phyloP scores from a whole-genome alignment of 2,888 invertebrate species.

The Resseliella maxima region DNA sequence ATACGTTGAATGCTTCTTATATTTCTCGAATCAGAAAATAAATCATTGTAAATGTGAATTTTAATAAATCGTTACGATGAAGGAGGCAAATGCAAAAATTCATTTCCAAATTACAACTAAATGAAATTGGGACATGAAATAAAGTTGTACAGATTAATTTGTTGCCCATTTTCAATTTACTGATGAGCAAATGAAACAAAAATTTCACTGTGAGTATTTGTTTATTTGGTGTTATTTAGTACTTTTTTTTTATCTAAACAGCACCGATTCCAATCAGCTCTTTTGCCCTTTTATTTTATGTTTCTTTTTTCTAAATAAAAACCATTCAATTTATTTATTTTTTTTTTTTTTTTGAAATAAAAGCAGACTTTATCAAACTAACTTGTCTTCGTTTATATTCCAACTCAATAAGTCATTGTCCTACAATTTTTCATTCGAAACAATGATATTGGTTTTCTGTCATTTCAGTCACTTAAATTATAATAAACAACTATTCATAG shows the following conservation, averaged over 20 bases:
- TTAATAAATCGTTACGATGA: too few relatives aligned
- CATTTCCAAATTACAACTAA: neutral
- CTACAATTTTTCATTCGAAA: neutral
- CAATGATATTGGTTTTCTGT: neutral
- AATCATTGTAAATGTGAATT: too few relatives aligned
- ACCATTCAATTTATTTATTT: neutral
- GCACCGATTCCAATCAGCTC: conserved; percentile 48
- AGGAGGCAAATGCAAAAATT: too few relatives aligned
- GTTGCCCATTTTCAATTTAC: neutral
- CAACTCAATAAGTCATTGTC: neutral
- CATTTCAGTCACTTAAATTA: neutral
- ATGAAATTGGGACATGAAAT: neutral
- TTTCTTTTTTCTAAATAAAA: too few relatives aligned
- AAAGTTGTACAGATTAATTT: neutral
- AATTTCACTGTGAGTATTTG: neutral
- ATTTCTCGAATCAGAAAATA: too few relatives aligned
- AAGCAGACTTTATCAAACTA: neutral
- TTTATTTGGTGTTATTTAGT: neutral
- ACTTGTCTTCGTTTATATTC: neutral
- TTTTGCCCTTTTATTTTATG: neutral
- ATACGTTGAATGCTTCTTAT: neutral
- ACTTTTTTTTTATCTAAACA: conserved; percentile 5
- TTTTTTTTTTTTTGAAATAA: neutral
- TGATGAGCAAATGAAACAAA: neutral
- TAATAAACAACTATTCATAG: conserved; percentile 24